Conservation (phyloP, 2,888 invertebrate genomes). For the Exephanes ischioxanthus region DNA sequence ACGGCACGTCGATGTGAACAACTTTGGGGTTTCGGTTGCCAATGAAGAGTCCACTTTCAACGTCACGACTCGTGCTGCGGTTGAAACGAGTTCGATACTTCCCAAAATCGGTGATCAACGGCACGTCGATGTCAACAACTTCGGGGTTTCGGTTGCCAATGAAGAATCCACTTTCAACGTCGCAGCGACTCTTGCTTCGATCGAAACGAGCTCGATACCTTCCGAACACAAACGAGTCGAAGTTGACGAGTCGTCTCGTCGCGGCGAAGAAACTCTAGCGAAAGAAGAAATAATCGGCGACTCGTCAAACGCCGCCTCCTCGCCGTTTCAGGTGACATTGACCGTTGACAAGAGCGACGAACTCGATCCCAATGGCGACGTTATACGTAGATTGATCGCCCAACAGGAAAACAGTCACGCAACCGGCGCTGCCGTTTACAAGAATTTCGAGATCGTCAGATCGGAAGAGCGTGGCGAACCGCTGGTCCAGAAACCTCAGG, state of each 20-base stretch:
- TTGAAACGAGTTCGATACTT: background rate
- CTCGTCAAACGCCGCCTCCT: slow-evolving; percentile 66
- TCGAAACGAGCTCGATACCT: background rate
- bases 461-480: slow-evolving; percentile 45
- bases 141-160: background rate
- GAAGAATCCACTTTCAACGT: background rate
- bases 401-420: slow-evolving; percentile 66
- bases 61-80: background rate
- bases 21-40: background rate
- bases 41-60: background rate
- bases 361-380: slow-evolving; percentile 64
- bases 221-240: background rate
- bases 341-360: slow-evolving; percentile 71
- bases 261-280: slow-evolving; percentile 13
- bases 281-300: slow-evolving; percentile 59
- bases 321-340: slow-evolving; percentile 76
- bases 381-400: slow-evolving; percentile 72
- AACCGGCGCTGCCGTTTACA: slow-evolving; percentile 48
- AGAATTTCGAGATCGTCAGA: slow-evolving; percentile 66
- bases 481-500: background rate
- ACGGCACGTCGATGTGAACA: background rate
- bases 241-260: background rate
- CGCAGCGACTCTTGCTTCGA: background rate
- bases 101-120: background rate
- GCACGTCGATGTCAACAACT: background rate